Evolutionary conservation across 2,113 vertebrate species (phyloP), one percentile per base, ranked within the genome.

Genomic region (Protobothrops mucrosquamatus): DNA sequence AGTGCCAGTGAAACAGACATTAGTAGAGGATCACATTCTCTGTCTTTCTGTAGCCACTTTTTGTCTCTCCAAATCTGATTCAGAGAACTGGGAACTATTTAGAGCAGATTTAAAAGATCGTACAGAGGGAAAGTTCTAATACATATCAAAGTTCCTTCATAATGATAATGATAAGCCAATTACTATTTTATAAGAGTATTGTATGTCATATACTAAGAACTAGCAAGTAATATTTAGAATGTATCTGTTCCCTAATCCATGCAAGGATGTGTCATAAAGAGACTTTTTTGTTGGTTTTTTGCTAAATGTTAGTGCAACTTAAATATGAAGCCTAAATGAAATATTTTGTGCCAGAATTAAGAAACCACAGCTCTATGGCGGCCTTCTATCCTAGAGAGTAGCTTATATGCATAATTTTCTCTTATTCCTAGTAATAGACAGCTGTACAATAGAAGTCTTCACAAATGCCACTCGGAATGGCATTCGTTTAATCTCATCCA

Each of bases 401-500:
- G 18, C 34, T 81, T 81, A 81, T 10, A 43, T 81, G 34, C 34
- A 43, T 81, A 81, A 43, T 81, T 81, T 81, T 81, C 34, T 34
- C 93, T 94, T 34, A 6, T 92, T 95, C 46, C 61, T 93, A 99
- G 99, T 99, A 94, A 98, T 99, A 94, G 99, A 99, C 95, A 98
- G 99, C 96, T 99, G 99, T 93, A 99, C 98, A 2, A 97, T 99
- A 23, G 98, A 99, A 24, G 97, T 98, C 26, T 98, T 98, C 52
- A 97, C 98, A 92, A 98, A 98, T 86, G 93, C 96, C 88, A 98
- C 97, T 1, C 96, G 97, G 54, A 98, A 97, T 93, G 97, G 96
- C 61, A 96, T 98, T 90, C 97, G 98, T 90, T 96, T 97, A 94
- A 98, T 98, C 90, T 98, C 98, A 0, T 98, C 98, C n/a, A 98